phyloP scores from a whole-genome alignment of 2,888 invertebrate genomes.

The Anorthoa munda region DNA sequence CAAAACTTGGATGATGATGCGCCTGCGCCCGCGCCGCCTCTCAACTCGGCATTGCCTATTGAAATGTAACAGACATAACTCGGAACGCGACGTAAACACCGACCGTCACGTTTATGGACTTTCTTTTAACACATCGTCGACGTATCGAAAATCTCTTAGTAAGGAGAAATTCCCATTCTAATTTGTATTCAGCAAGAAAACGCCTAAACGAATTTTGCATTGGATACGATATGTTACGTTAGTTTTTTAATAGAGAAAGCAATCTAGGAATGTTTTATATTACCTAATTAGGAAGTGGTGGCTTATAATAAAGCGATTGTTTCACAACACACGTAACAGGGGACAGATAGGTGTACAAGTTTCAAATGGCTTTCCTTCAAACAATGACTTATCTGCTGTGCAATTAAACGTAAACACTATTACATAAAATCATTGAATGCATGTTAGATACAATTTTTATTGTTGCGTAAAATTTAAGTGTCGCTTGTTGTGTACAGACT shows the following conservation, averaged over 20 bases:
- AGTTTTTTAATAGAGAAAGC: constrained; percentile 74
- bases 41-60: constrained; percentile 57
- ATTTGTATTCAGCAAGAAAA: constrained; percentile 85
- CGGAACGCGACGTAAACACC: constrained; percentile 68
- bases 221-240: constrained; percentile 77
- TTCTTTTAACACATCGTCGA: constrained; percentile 83
- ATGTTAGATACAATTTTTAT: constrained; percentile 63
- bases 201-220: constrained; percentile 79
- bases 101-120: constrained; percentile 75
- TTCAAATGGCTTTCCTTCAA: constrained; percentile 58
- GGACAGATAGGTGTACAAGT: constrained; percentile 36
- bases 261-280: constrained; percentile 70
- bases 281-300: constrained; percentile 72
- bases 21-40: constrained; percentile 13
- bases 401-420: constrained; percentile 63
- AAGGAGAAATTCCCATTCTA: constrained; percentile 85
- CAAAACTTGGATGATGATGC: constrained; percentile 25
- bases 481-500: constrained; percentile 58
- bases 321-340: constrained; percentile 50
- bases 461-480: constrained; percentile 68
- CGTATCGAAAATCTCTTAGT: constrained; percentile 81
- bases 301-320: constrained; percentile 54
- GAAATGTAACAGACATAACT: constrained; percentile 67
- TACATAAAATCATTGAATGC: constrained; percentile 68
- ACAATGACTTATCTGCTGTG: constrained; percentile 60